Conservation (phyloP, 2,888 invertebrate species). For the Buathra laborator region DNA sequence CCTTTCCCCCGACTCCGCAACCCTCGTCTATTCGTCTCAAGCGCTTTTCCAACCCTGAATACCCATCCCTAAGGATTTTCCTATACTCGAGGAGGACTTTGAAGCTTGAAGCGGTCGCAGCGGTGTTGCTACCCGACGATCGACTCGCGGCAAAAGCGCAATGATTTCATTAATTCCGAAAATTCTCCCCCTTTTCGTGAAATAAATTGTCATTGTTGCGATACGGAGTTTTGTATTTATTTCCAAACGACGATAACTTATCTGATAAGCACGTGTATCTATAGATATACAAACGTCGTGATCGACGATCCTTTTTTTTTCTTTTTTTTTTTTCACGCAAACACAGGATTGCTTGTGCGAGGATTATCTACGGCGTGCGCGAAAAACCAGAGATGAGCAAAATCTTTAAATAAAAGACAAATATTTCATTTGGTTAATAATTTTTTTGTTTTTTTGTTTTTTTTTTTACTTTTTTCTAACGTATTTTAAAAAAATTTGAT, state of each 20-base stretch:
- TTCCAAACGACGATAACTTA: conserved; percentile 34
- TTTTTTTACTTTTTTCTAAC: background rate
- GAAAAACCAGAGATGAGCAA: conserved; percentile 24
- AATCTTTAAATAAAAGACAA: background rate
- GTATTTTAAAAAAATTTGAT: background rate
- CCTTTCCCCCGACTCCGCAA: conserved; percentile 43
- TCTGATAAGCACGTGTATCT: conserved; percentile 27
- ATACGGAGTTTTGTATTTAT: conserved; percentile 33
- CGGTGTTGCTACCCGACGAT: conserved; percentile 35
- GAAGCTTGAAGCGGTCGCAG: background rate
- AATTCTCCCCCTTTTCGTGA: background rate
- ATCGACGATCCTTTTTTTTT: conserved; percentile 34
- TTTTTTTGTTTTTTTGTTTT: background rate
- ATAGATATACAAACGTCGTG: conserved; percentile 34
- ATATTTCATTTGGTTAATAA: background rate
- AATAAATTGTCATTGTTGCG: background rate
- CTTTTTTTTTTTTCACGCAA: conserved; percentile 2
- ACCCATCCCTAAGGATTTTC: conserved; percentile 6
- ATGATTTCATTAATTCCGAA: background rate
- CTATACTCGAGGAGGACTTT: background rate
- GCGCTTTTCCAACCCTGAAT: conserved; percentile 33
- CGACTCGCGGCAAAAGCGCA: background rate
- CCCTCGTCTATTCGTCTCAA: conserved; percentile 30
- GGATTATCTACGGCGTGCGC: conserved; percentile 27
- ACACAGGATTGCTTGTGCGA: conserved; percentile 33